A percentile compares a stretch with the other conserved stretches of the same genome.
Conservation (phyloP, 2,888 invertebrate species). For the Tenthredo distinguenda region DNA sequence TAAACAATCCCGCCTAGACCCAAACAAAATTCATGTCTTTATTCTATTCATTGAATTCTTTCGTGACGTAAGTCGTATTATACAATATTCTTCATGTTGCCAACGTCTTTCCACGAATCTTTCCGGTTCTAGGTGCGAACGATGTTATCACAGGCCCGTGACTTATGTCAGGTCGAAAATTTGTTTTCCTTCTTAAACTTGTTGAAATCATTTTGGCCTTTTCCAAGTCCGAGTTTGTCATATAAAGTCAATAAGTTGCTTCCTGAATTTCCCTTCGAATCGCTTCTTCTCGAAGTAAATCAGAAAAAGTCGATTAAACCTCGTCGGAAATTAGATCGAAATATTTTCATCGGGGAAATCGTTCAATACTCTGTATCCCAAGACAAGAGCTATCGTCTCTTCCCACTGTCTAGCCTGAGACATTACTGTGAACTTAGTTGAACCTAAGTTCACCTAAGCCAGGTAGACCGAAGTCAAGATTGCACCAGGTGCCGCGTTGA, state of each 20-base stretch:
- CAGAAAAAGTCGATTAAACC: neutral
- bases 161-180: neutral
- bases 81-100: neutral
- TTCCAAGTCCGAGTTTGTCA: neutral
- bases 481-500: constrained; percentile 30
- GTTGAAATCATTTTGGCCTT: neutral
- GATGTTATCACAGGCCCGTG: neutral
- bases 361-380: neutral
- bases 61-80: constrained; percentile 1
- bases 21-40: constrained; percentile 8
- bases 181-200: neutral
- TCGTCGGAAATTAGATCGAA: neutral
- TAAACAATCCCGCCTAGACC: neutral
- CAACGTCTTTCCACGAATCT: neutral
- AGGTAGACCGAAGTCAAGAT: neutral
- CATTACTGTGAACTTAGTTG: constrained; percentile 24
- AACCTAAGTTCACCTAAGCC: constrained; percentile 37
- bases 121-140: constrained; percentile 23
- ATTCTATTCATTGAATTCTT: neutral
- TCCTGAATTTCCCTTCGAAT: neutral
- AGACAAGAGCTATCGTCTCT: neutral
- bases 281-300: neutral
- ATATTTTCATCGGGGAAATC: neutral
- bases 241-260: neutral
- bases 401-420: neutral